Evolutionary conservation across 2,797 vertebrate genomes (phyloP).

Genomic region (Sylvilagus floridanus): DNA sequence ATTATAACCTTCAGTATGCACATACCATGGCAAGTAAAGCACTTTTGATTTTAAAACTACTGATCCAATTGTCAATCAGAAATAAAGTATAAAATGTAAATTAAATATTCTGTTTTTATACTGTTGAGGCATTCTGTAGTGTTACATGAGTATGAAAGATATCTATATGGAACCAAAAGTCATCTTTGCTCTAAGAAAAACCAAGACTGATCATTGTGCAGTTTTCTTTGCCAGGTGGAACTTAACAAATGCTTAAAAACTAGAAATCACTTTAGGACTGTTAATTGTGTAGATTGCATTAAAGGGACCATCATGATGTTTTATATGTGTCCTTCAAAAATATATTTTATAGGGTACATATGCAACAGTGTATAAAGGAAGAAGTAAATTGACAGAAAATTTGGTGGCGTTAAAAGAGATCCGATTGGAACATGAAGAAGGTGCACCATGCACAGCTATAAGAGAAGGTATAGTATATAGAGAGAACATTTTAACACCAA

Average conservation of each 20-base stretch:
- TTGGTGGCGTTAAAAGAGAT: constrained; percentile 99
- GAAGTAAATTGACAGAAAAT: constrained; percentile 98
- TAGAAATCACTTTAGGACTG: neutral
- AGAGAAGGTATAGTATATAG: constrained; percentile 92
- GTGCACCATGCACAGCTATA: constrained; percentile 98
- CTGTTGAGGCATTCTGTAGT: neutral
- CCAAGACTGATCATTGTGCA: neutral
- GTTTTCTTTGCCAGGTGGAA: constrained; percentile 51
- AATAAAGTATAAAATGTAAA: constrained; percentile 17
- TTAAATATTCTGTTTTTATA: constrained; percentile 36
- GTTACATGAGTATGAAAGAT: neutral
- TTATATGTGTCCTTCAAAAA: constrained; percentile 69
- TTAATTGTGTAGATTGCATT: neutral
- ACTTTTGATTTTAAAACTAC: constrained; percentile 26
- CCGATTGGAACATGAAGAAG: constrained; percentile 97
- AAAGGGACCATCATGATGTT: neutral
- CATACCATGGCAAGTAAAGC: neutral
- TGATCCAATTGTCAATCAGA: constrained; percentile 42
- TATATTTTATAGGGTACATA: constrained; percentile 94
- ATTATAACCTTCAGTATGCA: neutral
- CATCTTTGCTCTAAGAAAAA: constrained; percentile 15
- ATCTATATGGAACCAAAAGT: neutral
- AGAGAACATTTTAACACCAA: constrained; percentile 18
- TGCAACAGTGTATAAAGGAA: constrained; percentile 98
- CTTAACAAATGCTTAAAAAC: constrained; percentile 31